A percentile compares a stretch with the other conserved stretches of the same genome.
Conservation (phyloP, 2,113 vertebrate species). For the Lepidothrix coronata region DNA sequence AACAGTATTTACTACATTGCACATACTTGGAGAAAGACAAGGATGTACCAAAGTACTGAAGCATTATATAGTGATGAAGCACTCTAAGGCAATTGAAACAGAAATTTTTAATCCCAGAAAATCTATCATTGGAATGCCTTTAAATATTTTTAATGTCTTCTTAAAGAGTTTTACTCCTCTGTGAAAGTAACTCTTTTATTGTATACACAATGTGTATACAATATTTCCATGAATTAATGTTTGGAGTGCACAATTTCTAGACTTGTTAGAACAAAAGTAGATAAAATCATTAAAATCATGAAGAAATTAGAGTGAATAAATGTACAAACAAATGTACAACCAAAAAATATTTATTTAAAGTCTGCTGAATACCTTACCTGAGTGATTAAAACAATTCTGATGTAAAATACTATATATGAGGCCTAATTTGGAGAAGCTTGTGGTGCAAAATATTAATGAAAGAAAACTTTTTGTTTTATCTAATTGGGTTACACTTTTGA, state of each 20-base stretch:
- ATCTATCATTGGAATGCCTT: neutral
- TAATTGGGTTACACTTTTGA: neutral
- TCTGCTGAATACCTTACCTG: neutral
- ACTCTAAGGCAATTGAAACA: neutral
- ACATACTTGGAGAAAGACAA: neutral
- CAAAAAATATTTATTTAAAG: neutral
- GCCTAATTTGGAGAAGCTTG: neutral
- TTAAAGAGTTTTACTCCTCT: neutral
- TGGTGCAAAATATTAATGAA: neutral
- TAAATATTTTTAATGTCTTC: neutral
- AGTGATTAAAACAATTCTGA: neutral
- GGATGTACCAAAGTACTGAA: neutral
- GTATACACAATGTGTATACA: accelerated
- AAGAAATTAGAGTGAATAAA: neutral
- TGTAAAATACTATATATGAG: neutral
- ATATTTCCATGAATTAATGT: neutral
- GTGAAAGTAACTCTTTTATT: neutral
- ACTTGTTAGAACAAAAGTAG: neutral
- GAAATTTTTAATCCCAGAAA: neutral
- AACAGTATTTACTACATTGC: neutral
- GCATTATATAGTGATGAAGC: neutral
- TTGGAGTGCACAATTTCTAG: neutral
- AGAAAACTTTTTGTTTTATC: neutral
- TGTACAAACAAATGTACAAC: too few species aligned
- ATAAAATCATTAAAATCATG: neutral